Percentiles rank a stretch among this genome's conserved stretches.
Conservation (phyloP, 1,140 invertebrate species). For the Drosophila persimilis region DNA sequence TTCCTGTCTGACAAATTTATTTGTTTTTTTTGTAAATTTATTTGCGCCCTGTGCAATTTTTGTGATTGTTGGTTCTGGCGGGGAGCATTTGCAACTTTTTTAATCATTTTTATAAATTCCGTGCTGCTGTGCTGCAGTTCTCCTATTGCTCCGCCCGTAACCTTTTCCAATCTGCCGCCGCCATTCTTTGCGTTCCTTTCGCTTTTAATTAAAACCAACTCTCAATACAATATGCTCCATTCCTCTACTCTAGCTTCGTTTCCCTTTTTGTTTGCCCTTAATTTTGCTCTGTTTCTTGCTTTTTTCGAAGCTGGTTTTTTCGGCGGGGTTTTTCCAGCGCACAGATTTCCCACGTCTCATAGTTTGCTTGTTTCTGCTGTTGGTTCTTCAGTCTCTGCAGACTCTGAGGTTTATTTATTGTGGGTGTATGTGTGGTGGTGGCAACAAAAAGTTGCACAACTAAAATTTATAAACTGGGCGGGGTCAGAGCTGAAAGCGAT, state of each 20-base stretch:
- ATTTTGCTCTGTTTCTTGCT: constrained; percentile 49
- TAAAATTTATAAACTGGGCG: constrained; percentile 56
- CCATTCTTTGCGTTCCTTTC: constrained; percentile 56
- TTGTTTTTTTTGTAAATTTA: constrained; percentile 23
- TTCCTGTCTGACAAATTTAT: constrained; percentile 42
- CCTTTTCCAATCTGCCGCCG: constrained; percentile 49
- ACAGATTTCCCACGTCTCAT: constrained; percentile 72
- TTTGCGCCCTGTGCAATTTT: constrained; percentile 58
- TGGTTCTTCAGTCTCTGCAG: constrained; percentile 49
- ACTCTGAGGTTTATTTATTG: constrained; percentile 67
- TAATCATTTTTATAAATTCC: constrained; percentile 75
- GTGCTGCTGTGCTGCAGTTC: constrained; percentile 10
- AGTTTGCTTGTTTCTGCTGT: constrained; percentile 28
- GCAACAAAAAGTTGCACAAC: constrained; percentile 62
- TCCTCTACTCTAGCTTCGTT: constrained; percentile 44
- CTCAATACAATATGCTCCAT: constrained; percentile 72
- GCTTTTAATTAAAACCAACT: constrained; percentile 79
- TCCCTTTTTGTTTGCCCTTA: constrained; percentile 73
- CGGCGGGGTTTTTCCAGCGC: constrained; percentile 58
- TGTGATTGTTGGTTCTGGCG: constrained; percentile 68
- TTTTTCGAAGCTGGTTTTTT: constrained; percentile 39
- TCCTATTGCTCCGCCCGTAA: constrained; percentile 36
- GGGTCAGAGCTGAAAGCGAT: constrained; percentile 40
- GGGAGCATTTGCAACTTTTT: constrained; percentile 66
- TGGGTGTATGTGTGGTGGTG: constrained; percentile 22